Percentiles rank a stretch among this genome's conserved stretches.
Conservation (phyloP, 2,888 invertebrate species). For the Euproctis similis region DNA sequence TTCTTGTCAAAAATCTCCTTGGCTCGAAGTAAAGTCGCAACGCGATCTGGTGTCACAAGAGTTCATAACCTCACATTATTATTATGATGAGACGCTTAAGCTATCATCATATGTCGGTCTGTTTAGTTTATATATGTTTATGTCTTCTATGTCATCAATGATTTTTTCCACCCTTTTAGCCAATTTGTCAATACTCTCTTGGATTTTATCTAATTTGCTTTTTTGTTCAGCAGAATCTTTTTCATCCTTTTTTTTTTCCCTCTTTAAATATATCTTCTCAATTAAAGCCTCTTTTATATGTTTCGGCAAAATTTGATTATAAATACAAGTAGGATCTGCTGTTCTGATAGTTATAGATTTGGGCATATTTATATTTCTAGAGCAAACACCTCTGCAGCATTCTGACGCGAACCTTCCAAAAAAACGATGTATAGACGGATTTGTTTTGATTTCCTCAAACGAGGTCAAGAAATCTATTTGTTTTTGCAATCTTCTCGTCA, state of each 20-base stretch:
- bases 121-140: too few relatives aligned
- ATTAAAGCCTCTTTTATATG: constrained; percentile 51
- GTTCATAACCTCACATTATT: too few relatives aligned
- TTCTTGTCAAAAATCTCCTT: too few relatives aligned
- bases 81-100: too few relatives aligned
- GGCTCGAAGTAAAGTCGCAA: too few relatives aligned
- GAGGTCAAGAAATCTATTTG: constrained; percentile 66
- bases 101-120: too few relatives aligned
- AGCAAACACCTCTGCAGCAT: too few relatives aligned
- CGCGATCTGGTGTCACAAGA: too few relatives aligned
- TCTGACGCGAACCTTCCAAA: too few relatives aligned
- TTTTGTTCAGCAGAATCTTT: constrained; percentile 33
- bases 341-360: constrained; percentile 10
- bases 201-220: constrained; percentile 22
- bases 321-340: constrained; percentile 12
- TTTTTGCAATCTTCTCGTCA: constrained; percentile 63
- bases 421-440: constrained; percentile 1
- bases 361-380: constrained; percentile 2
- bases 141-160: constrained; percentile 2
- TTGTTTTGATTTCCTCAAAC: too few relatives aligned
- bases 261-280: constrained; percentile 45
- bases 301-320: constrained; percentile 38
- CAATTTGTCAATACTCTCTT: constrained; percentile 6
- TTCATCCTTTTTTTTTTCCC: constrained; percentile 43
- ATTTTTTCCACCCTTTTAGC: constrained; percentile 5